Evolutionary conservation across 2,797 vertebrate species (phyloP).

Genomic region (Oryzias sinensis): DNA sequence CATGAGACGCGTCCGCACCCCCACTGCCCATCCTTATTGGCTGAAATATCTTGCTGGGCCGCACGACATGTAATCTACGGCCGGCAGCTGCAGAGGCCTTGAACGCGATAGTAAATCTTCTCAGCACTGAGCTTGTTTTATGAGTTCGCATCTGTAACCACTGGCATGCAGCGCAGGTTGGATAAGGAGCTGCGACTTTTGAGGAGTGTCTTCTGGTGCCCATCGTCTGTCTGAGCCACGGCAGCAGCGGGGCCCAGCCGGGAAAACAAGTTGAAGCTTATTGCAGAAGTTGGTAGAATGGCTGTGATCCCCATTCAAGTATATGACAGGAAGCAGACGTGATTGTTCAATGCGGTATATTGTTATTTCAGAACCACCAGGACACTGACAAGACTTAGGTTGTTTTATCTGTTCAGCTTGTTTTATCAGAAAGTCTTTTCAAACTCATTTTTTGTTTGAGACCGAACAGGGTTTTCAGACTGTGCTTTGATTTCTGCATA

Average conservation of each 20-base stretch:
- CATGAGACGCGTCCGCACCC: conserved; percentile 32
- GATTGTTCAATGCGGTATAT: neutral
- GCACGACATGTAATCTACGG: conserved; percentile 74
- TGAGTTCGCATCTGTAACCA: conserved; percentile 47
- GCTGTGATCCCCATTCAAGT: conserved; percentile 12
- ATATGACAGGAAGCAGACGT: neutral
- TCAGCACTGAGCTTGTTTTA: conserved; percentile 57
- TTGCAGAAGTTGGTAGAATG: conserved; percentile 10
- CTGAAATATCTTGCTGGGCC: conserved; percentile 68
- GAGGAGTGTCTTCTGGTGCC: conserved; percentile 36
- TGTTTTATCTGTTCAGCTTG: too few species aligned
- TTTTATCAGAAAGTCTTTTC: too few species aligned
- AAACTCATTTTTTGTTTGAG: neutral
- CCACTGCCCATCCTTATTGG: conserved; percentile 48
- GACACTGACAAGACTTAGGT: neutral
- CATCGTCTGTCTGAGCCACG: conserved; percentile 24
- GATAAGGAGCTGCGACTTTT: conserved; percentile 48
- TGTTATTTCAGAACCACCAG: neutral
- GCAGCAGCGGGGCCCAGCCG: conserved; percentile 7
- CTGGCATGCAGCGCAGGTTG: conserved; percentile 37
- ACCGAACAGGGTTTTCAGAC: too few species aligned
- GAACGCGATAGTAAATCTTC: conserved; percentile 57
- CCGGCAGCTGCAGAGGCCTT: conserved; percentile 42
- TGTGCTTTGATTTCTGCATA: too few species aligned
- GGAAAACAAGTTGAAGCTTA: conserved; percentile 3